Conservation (phyloP, 2,888 invertebrate genomes). For the Acanthoscelides obtectus region DNA sequence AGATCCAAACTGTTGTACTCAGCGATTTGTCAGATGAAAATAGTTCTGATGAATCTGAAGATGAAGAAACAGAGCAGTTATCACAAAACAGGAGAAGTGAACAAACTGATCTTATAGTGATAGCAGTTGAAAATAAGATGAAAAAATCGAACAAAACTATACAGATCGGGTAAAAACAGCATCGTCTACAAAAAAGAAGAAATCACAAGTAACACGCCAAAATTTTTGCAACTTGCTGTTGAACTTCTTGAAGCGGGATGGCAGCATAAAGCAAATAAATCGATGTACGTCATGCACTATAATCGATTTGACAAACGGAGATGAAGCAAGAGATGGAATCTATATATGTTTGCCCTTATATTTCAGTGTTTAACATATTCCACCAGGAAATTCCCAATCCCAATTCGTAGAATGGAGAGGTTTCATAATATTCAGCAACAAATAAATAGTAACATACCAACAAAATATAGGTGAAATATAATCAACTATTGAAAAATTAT, state of each 20-base stretch:
- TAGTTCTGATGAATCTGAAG: background rate
- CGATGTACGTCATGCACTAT: background rate
- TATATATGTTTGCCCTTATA: too few species aligned
- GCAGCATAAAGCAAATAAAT: slow-evolving; percentile 10
- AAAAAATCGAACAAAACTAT: background rate
- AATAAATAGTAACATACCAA: too few species aligned
- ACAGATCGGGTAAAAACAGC: background rate
- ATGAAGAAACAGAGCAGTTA: background rate
- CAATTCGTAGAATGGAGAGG: too few species aligned
- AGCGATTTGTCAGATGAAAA: background rate
- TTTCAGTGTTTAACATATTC: too few species aligned
- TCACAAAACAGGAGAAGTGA: background rate
- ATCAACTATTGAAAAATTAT: too few species aligned
- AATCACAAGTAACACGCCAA: slow-evolving; percentile 10
- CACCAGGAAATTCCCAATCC: too few species aligned
- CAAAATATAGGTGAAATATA: too few species aligned
- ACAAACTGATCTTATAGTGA: background rate
- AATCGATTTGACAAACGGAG: slow-evolving; percentile 23
- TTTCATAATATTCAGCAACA: too few species aligned
- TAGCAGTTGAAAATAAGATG: background rate
- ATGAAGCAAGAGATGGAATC: slow-evolving; percentile 28
- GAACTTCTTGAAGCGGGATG: slow-evolving; percentile 19
- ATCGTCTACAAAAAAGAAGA: slow-evolving; percentile 1
- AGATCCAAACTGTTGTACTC: background rate
- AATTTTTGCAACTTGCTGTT: slow-evolving; percentile 17